Percentiles rank a stretch among this genome's conserved stretches.
Evolutionary conservation across 2,888 invertebrate species (phyloP).

Genomic region (Serrognathus titanus): DNA sequence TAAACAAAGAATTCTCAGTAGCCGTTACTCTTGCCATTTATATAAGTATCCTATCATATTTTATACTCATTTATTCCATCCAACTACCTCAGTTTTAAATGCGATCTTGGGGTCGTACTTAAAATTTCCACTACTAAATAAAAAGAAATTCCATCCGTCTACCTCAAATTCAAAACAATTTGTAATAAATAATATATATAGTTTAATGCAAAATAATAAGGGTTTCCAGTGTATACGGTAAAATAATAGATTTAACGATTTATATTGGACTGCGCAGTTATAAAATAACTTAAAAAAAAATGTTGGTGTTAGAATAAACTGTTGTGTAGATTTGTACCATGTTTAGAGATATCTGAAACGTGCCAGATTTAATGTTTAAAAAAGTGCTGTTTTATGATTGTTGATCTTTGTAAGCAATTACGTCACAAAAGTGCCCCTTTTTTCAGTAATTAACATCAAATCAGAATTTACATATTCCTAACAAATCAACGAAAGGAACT

Average conservation of each 20-base stretch:
- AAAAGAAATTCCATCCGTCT: slow-evolving; percentile 49
- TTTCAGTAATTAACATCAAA: too few species aligned
- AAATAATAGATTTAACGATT: slow-evolving; percentile 27
- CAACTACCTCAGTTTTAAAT: slow-evolving; percentile 60
- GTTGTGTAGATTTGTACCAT: slow-evolving; percentile 39
- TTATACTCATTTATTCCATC: slow-evolving; percentile 52
- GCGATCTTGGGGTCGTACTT: slow-evolving; percentile 14
- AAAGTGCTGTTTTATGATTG: too few species aligned
- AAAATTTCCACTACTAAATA: slow-evolving; percentile 13
- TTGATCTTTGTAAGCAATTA: too few species aligned
- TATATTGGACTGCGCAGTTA: slow-evolving; percentile 42
- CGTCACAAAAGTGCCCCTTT: too few species aligned
- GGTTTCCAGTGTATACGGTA: slow-evolving; percentile 50
- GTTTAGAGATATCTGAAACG: slow-evolving; percentile 31
- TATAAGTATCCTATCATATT: slow-evolving; percentile 10
- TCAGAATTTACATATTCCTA: too few species aligned
- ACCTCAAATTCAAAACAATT: slow-evolving; percentile 41
- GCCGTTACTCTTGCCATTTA: slow-evolving; percentile 33
- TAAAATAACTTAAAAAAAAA: slow-evolving; percentile 36
- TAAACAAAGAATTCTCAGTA: slow-evolving; percentile 26
- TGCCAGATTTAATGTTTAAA: slow-evolving; percentile 28
- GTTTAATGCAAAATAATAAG: slow-evolving; percentile 46
- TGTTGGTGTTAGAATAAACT: slow-evolving; percentile 38
- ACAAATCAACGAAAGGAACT: too few species aligned
- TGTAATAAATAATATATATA: slow-evolving; percentile 20